Conservation (phyloP, 2,113 vertebrate genomes). For the Hippopotamus amphibius region DNA sequence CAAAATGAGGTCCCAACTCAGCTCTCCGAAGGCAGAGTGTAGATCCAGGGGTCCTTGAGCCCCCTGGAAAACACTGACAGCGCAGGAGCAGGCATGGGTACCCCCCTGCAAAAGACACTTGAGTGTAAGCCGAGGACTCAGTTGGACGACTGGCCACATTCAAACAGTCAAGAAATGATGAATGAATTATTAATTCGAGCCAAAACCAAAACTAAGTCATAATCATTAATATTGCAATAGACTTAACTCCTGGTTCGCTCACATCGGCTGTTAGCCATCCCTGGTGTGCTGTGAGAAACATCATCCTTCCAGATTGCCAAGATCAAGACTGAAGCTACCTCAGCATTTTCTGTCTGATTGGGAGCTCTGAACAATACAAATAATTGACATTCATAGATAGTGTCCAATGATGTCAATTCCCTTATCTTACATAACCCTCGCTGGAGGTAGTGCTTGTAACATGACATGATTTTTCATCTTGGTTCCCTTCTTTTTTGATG, state of each 20-base stretch:
- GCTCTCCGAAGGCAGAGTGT: neutral
- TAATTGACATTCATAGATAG: neutral
- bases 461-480: neutral
- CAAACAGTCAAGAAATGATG: neutral
- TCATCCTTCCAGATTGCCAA: neutral
- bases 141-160: neutral
- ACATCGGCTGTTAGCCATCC: neutral
- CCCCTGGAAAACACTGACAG: neutral
- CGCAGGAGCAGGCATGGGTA: neutral
- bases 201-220: neutral
- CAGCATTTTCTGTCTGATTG: neutral
- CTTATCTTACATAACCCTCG: neutral
- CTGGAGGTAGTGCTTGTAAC: neutral
- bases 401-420: neutral
- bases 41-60: neutral
- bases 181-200: neutral
- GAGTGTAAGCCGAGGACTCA: neutral
- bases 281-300: neutral
- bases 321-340: neutral
- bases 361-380: neutral
- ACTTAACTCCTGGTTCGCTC: conserved; percentile 11
- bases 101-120: neutral
- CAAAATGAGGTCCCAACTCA: neutral
- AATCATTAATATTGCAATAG: neutral
- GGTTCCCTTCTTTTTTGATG: neutral